Percentiles rank a stretch among this genome's conserved stretches.
Conservation (phyloP, 2,888 invertebrate species). For the Xiphydria camelus region DNA sequence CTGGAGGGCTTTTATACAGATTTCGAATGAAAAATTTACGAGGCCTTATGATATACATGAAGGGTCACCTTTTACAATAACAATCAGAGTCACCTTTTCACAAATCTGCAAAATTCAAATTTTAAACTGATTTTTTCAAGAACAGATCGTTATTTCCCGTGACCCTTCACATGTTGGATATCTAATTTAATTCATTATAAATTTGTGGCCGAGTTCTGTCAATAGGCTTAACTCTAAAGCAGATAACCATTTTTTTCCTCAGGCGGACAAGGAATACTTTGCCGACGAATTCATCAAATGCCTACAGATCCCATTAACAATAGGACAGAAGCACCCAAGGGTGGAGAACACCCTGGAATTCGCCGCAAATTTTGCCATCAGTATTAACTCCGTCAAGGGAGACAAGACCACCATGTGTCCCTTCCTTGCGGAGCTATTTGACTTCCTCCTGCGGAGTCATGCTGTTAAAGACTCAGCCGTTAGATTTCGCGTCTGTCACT, state of each 20-base stretch:
- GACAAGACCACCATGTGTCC: slow-evolving; percentile 52
- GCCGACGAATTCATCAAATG: slow-evolving; percentile 67
- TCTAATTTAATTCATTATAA: neutral
- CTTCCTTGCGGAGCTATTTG: slow-evolving; percentile 65
- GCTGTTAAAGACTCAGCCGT: slow-evolving; percentile 62
- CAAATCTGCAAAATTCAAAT: no score
- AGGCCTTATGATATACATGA: no score
- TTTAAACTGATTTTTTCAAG: slow-evolving; percentile 1
- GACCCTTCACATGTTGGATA: neutral
- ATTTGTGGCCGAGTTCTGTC: neutral
- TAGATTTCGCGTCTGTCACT: slow-evolving; percentile 76
- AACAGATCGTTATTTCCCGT: no score
- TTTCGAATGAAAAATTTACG: no score
- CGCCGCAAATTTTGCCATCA: slow-evolving; percentile 71
- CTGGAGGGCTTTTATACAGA: no score
- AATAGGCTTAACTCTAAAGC: no score
- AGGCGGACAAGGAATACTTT: slow-evolving; percentile 65
- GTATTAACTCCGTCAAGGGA: slow-evolving; percentile 55
- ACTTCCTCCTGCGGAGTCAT: slow-evolving; percentile 64
- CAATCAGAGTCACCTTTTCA: no score
- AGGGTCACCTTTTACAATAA: no score
- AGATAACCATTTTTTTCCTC: slow-evolving; percentile 28
- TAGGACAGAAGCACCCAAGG: slow-evolving; percentile 69
- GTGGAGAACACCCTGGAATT: slow-evolving; percentile 73
- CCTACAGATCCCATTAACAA: slow-evolving; percentile 67